Evolutionary conservation across 2,888 invertebrate genomes (phyloP).

Genomic region (Chrysina gloriosa): DNA sequence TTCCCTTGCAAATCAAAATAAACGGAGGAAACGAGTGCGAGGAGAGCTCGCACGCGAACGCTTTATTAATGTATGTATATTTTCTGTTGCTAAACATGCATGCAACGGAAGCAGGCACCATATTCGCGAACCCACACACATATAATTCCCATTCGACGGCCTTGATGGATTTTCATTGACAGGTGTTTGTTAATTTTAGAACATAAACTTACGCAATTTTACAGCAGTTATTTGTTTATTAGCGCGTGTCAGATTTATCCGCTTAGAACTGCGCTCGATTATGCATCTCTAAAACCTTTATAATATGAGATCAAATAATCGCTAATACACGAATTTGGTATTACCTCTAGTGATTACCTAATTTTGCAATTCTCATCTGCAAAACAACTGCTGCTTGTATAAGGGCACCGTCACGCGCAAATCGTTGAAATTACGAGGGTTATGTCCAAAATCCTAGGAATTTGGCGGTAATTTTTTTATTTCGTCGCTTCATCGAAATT

Average conservation of each 20-base stretch:
- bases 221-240: not conserved
- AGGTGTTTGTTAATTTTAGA: conserved; percentile 20
- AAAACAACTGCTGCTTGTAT: no score
- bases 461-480: no score
- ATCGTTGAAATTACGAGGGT: no score
- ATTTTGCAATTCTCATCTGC: no score
- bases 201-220: not conserved
- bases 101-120: conserved; percentile 22
- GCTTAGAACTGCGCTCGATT: no score
- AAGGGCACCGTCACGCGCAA: no score
- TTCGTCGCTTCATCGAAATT: no score
- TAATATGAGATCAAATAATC: no score
- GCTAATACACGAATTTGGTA: no score
- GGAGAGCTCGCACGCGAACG: not conserved
- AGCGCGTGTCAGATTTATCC: not conserved
- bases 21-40: not conserved
- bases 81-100: not conserved
- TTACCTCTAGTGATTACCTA: no score
- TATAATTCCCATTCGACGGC: not conserved
- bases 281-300: no score
- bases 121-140: not conserved
- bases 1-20: conserved; percentile 5
- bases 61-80: not conserved
- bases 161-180: conserved; percentile 20
- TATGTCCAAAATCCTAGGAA: no score